phyloP scores from a whole-genome alignment of 2,113 vertebrate genomes.

The Mystacornis crossleyi region DNA sequence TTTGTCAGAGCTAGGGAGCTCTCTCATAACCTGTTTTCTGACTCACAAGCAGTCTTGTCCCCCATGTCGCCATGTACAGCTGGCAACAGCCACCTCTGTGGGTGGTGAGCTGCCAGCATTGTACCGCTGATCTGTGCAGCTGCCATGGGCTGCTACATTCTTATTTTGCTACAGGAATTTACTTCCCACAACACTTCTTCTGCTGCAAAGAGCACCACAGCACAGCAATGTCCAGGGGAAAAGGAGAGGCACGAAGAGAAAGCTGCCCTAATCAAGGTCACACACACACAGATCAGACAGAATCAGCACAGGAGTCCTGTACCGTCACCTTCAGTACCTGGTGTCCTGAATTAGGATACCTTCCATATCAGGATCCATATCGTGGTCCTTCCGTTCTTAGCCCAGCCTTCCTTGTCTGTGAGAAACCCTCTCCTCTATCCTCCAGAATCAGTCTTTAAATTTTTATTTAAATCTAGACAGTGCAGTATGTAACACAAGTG shows the following conservation, averaged over 20 bases:
- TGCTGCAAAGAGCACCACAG: not conserved
- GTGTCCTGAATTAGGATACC: not conserved
- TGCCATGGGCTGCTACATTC: not conserved
- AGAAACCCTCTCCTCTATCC: not conserved
- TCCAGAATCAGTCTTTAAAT: not conserved
- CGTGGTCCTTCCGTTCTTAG: not conserved
- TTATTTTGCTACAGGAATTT: not conserved
- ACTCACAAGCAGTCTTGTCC: not conserved
- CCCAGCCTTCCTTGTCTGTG: not conserved
- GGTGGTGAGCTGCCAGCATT: not conserved
- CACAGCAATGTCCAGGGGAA: not conserved
- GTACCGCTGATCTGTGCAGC: not conserved
- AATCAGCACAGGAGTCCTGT: rapidly evolving
- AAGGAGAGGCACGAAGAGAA: not conserved
- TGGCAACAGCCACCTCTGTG: not conserved
- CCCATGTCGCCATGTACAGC: not conserved
- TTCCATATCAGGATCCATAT: not conserved
- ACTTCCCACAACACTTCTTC: not conserved
- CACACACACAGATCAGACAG: not conserved
- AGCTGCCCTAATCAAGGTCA: not conserved
- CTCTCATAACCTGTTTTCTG: not conserved
- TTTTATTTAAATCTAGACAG: not conserved
- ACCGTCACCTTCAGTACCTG: not conserved
- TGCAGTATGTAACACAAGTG: not conserved
- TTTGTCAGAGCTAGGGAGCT: not conserved